Conservation (phyloP, 1,140 invertebrate genomes). For the Drosophila neocordata region DNA sequence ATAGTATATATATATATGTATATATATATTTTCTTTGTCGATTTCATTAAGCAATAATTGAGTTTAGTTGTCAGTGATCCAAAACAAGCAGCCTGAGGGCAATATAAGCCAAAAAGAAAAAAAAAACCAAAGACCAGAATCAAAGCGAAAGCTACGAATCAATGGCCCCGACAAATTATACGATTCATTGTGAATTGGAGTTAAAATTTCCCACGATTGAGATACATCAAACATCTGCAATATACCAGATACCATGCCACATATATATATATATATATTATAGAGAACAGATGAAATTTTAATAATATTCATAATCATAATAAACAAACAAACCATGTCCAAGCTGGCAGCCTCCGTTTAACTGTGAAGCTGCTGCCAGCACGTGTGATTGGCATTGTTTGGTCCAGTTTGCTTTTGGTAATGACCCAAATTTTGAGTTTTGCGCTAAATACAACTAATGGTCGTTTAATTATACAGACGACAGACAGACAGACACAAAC, state of each 20-base stretch:
- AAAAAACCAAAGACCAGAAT: slow-evolving; percentile 20
- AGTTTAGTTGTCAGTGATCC: slow-evolving; percentile 74
- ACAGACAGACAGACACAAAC: slow-evolving; percentile 46
- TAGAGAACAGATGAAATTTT: slow-evolving; percentile 64
- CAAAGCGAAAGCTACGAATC: slow-evolving; percentile 20
- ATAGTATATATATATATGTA: slow-evolving; percentile 13
- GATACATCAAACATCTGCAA: slow-evolving; percentile 65
- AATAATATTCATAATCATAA: slow-evolving; percentile 49
- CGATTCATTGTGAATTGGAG: slow-evolving; percentile 46
- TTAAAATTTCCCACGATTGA: slow-evolving; percentile 61
- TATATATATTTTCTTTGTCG: slow-evolving; percentile 44
- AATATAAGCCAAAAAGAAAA: slow-evolving; percentile 29
- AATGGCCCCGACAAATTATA: slow-evolving; percentile 23
- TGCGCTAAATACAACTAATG: slow-evolving; percentile 73
- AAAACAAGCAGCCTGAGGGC: slow-evolving; percentile 58
- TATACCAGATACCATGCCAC: background rate
- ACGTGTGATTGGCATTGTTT: slow-evolving; percentile 62
- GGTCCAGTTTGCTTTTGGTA: slow-evolving; percentile 64
- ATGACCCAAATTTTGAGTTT: slow-evolving; percentile 73
- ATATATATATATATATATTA: slow-evolving; percentile 8
- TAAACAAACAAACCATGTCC: slow-evolving; percentile 72
- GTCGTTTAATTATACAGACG: slow-evolving; percentile 69
- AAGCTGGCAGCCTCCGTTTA: slow-evolving; percentile 25
- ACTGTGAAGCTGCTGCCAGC: slow-evolving; percentile 37
- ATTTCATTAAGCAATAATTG: slow-evolving; percentile 80